These are phyloP conservation scores for Tachina grossa DNA, from an alignment of 2,888 invertebrate genomes.

Conservation along the genomic window DNA sequence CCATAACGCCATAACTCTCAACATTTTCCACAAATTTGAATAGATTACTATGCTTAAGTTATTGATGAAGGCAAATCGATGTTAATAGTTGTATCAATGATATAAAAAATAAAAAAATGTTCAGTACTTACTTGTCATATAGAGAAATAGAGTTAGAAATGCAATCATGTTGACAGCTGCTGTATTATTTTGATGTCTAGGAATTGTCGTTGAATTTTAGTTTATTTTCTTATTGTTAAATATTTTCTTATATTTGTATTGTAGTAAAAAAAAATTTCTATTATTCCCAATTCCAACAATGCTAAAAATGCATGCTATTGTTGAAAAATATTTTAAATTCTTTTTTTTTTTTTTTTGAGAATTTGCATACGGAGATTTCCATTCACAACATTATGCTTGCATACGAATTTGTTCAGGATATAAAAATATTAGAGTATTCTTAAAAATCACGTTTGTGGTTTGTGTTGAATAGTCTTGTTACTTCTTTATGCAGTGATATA, in stretches of 20 bases:
- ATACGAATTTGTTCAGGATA: neutral
- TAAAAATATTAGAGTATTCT: neutral
- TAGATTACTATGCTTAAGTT: too few species aligned
- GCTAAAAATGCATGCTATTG: neutral
- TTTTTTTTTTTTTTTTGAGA: neutral
- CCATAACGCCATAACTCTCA: too few species aligned
- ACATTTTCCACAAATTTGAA: too few species aligned
- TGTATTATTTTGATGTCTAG: slow-evolving; percentile 10
- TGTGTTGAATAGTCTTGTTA: neutral
- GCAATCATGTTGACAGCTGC: slow-evolving; percentile 80
- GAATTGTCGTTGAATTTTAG: slow-evolving; percentile 40
- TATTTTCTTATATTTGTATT: neutral
- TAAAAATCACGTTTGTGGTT: neutral
- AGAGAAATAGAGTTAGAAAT: slow-evolving; percentile 81
- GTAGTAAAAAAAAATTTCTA: too few species aligned
- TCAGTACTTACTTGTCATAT: slow-evolving; percentile 81
- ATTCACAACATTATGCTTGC: neutral
- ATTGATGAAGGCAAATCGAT: neutral
- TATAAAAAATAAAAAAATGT: slow-evolving; percentile 55
- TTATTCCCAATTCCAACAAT: neutral
- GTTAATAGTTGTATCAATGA: neutral
- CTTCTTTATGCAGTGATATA: neutral
- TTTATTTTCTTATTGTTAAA: slow-evolving; percentile 8
- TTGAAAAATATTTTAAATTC: neutral
- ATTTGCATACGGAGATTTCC: neutral